Evolutionary conservation across 2,888 invertebrate species (phyloP), one percentile per base, ranked within the genome.

Genomic region (Hydropsyche betteni): DNA sequence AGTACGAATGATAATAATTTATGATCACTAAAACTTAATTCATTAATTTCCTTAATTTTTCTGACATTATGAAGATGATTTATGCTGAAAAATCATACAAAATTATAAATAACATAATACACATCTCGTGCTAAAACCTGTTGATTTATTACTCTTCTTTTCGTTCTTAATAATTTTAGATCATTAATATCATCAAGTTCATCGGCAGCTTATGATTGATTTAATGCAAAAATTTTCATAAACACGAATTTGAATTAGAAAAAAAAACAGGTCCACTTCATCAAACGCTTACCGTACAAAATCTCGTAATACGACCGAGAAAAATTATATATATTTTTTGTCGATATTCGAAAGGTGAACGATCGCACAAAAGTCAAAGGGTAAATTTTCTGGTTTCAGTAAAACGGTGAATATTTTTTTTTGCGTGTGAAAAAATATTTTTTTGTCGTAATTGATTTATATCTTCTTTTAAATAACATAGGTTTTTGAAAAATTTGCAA

Each of bases 361-460:
- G 64, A 36, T 64, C 64, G 33, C 36, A 34, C 34, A 64, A 64
- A 64, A 64, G 64, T 64, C 64, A 64, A 64, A 64, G 64, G 64
- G 64, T 64, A 64, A 64, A 64, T 64, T 64, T 64, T 64, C 64
- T 64, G 64, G 64, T 64, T 64, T 64, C 34, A 64, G n/a, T 36
- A 36, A 64, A 36, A 64, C 64, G 64, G 64, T 64, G 34, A 64
- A 64, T 64, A 36, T 64, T 58, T 58, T 24, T 24, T 58, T 58
- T 16, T 2, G 5, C 58, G 16, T 16, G 16, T 58, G 16, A 58
- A 58, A n/a, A 58, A 24, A 24, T 24, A 24, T 16, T 8, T 44
- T 44, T 44, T 44, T 10, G 44, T 10, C 44, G 44, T 44, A 24
- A 24, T 44, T 44, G 44, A 44, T 44, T 8, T 44, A 44, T 10